Evolutionary conservation across 2,113 vertebrate species (phyloP), one percentile per base, ranked within the genome.

Genomic region (Cichladusa arquata): DNA sequence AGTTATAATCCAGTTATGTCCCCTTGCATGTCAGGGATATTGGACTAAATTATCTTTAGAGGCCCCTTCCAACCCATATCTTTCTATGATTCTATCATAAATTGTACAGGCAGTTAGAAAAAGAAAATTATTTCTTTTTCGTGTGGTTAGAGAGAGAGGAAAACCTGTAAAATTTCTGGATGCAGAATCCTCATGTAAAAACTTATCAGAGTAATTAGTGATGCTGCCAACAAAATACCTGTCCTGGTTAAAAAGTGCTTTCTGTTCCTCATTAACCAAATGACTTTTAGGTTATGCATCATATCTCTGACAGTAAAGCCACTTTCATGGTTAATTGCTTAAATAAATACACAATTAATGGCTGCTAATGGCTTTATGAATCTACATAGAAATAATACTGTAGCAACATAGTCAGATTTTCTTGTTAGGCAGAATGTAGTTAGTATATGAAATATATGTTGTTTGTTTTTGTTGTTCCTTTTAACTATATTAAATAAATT

Each of bases 311-410:
- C 88, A 97, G 92, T 95, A 96, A 93, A 94, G 73, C 60, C 77
- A 95, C 69, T 97, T 98, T 91, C 87, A 96, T 90, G 95, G 83
- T 93, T 97, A 97, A 97, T 97, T 98, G 90, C 71, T 97, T 97
- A 96, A 97, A 97, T 97, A 97, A 97, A 97, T 93, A 72, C 36
- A 17, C 91, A 94, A 97, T 96, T 96, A 91, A 89, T 94, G 34
- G 12, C 28, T 82, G 36, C 18, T 72, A 93, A 90, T 61, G 31
- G 26, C 19, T 57, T 97, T 96, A 96, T 92, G 57, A 65, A 88
- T 85, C 51, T 96, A 33, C 50, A 28, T 42, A 94, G 45, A 96
- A 82, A 85, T 78, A 93, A 47, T 95, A 60, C 38, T 86, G 45
- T 57, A 96, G 64, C 62, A 96, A 90, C 11, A 83, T 54, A 29